These are phyloP conservation scores for Merodon equestris DNA, from an alignment of 2,888 invertebrate genomes.

Conservation along the genomic window DNA sequence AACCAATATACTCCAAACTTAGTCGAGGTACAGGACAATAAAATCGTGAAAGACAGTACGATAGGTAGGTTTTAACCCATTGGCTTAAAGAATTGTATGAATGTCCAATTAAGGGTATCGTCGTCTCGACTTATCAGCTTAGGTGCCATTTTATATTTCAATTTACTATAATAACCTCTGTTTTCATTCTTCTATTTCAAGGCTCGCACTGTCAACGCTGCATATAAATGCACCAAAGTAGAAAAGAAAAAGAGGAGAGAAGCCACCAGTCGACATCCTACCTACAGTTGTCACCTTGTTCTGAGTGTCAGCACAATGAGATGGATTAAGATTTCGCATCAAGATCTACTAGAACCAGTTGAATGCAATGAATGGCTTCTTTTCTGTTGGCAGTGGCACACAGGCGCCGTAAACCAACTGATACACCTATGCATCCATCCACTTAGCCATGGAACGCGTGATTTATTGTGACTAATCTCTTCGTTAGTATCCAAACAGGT, in stretches of 20 bases:
- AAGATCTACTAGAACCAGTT: constrained; percentile 44
- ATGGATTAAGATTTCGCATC: constrained; percentile 48
- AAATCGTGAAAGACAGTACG: too few relatives aligned
- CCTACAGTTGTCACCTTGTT: constrained; percentile 47
- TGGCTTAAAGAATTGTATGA: too few relatives aligned
- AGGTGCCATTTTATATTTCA: too few relatives aligned
- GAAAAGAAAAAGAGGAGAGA: constrained; percentile 1
- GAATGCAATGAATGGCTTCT: too few relatives aligned
- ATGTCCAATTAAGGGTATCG: too few relatives aligned
- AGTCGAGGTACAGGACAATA: too few relatives aligned
- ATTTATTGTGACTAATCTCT: constrained; percentile 37
- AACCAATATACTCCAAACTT: too few relatives aligned
- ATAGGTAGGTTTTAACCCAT: too few relatives aligned
- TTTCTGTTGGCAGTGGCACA: neutral
- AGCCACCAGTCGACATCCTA: constrained; percentile 34
- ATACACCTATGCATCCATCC: neutral
- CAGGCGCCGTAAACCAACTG: neutral
- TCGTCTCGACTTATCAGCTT: too few relatives aligned
- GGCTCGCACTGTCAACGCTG: constrained; percentile 20
- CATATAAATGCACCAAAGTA: constrained; percentile 49
- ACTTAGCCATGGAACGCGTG: constrained; percentile 25
- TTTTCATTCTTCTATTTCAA: too few relatives aligned
- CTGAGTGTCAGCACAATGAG: neutral
- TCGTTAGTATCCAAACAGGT: constrained; percentile 30
- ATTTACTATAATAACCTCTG: too few relatives aligned